Percentiles rank a stretch among this genome's conserved stretches.
Evolutionary conservation across 2,113 vertebrate genomes (phyloP).

Genomic region (Progne subis): DNA sequence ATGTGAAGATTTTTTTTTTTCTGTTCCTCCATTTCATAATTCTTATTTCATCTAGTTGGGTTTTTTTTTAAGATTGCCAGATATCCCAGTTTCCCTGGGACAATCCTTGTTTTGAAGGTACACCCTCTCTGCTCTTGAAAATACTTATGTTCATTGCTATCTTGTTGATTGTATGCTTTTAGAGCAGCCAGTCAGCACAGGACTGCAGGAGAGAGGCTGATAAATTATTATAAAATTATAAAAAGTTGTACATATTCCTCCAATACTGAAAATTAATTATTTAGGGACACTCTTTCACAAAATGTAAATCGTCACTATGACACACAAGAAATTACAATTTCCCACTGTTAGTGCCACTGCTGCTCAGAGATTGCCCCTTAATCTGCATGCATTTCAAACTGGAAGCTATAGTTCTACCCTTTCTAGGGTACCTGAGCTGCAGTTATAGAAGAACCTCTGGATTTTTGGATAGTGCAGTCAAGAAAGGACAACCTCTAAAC

Average conservation of each 20-base stretch:
- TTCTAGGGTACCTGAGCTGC: neutral
- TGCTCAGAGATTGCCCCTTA: neutral
- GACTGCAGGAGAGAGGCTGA: conserved; percentile 65
- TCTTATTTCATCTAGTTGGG: conserved; percentile 77
- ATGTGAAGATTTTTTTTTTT: conserved; percentile 77
- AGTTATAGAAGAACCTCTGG: neutral
- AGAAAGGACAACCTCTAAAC: neutral
- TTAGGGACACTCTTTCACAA: conserved; percentile 26
- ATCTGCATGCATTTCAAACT: neutral
- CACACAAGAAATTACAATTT: conserved; percentile 14
- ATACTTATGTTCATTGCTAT: conserved; percentile 76
- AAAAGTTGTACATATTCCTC: conserved; percentile 60
- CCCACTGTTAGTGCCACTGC: neutral
- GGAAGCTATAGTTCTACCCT: neutral
- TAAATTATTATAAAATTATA: conserved; percentile 71
- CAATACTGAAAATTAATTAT: conserved; percentile 57
- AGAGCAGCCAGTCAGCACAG: conserved; percentile 68
- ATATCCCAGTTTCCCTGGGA: conserved; percentile 77
- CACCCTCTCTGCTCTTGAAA: conserved; percentile 78
- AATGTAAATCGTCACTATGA: conserved; percentile 36
- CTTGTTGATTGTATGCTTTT: conserved; percentile 67
- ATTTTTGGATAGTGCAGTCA: neutral
- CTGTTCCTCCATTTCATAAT: conserved; percentile 73
- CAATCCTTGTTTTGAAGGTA: conserved; percentile 76
- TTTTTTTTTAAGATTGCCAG: conserved; percentile 73